These are phyloP conservation scores for Polypedilum vanderplanki DNA, from an alignment of 1,140 invertebrate species.

Conservation along the genomic window DNA sequence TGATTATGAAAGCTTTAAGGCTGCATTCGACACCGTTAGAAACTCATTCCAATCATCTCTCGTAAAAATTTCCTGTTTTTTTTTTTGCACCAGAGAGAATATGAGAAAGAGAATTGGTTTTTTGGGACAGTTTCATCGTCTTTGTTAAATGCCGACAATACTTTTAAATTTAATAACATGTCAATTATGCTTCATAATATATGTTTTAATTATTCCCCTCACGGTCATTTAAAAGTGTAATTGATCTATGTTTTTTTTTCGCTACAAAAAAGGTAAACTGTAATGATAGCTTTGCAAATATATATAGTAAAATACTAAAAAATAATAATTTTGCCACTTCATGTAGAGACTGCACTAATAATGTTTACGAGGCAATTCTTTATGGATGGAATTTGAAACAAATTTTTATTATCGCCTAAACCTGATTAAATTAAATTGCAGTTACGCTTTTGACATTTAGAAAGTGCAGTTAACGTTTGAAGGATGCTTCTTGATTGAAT, in stretches of 20 bases:
- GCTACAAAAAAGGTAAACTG: neutral
- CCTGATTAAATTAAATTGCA: constrained; percentile 5
- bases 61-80: neutral
- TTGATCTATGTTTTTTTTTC: neutral
- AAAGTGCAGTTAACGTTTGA: constrained; percentile 5
- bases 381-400: neutral
- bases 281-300: neutral
- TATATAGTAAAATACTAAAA: neutral
- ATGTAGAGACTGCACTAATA: neutral
- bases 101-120: neutral
- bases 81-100: neutral
- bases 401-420: constrained; percentile 2
- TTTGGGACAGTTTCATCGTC: neutral
- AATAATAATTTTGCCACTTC: constrained; percentile 18
- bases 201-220: neutral
- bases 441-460: neutral
- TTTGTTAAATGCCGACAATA: neutral
- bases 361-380: neutral
- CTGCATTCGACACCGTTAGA: constrained; percentile 1
- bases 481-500: neutral
- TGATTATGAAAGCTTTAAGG: neutral
- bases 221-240: neutral
- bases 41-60: neutral
- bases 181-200: constrained; percentile 16
- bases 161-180: neutral